These are phyloP conservation scores for Falco punctatus DNA, from an alignment of 2,113 vertebrate genomes.

Conservation along the genomic window DNA sequence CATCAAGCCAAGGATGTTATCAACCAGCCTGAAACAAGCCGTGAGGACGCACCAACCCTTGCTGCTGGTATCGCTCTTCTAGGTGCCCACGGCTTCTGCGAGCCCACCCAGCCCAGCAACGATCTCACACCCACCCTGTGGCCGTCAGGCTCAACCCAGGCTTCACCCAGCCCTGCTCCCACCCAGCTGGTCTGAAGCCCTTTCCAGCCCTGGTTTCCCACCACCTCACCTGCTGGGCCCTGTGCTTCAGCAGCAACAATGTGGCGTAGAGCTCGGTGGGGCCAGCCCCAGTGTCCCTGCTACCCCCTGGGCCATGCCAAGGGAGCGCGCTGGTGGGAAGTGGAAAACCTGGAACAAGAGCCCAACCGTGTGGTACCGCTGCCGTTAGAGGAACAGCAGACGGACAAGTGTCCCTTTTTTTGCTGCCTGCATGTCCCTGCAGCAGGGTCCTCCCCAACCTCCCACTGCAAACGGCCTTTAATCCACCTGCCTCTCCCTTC, in stretches of 20 bases:
- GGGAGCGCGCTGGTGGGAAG: background rate
- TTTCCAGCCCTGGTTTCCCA: background rate
- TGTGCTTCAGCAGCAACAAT: slow-evolving; percentile 79
- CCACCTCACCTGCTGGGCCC: slow-evolving; percentile 76
- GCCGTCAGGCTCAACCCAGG: too few relatives aligned
- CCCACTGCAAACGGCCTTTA: background rate
- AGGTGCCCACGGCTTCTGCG: background rate
- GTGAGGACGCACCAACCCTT: background rate
- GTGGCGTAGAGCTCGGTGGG: slow-evolving; percentile 66
- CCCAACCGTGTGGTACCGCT: too few relatives aligned
- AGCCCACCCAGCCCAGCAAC: background rate
- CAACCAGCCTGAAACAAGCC: background rate
- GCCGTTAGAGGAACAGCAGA: background rate
- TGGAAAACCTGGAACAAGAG: slow-evolving; percentile 28
- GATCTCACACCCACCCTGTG: too few relatives aligned
- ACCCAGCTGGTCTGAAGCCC: background rate
- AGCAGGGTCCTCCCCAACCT: background rate
- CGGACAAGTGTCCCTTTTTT: fast-evolving
- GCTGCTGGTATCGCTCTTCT: background rate
- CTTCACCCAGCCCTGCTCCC: background rate
- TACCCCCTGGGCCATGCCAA: background rate
- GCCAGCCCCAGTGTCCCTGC: background rate
- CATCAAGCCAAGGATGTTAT: fast-evolving
- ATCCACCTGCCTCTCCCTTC: background rate
- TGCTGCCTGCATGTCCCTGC: background rate